These are phyloP conservation scores for Limnodromus scolopaceus DNA, from an alignment of 2,797 vertebrate species.

Conservation along the genomic window DNA sequence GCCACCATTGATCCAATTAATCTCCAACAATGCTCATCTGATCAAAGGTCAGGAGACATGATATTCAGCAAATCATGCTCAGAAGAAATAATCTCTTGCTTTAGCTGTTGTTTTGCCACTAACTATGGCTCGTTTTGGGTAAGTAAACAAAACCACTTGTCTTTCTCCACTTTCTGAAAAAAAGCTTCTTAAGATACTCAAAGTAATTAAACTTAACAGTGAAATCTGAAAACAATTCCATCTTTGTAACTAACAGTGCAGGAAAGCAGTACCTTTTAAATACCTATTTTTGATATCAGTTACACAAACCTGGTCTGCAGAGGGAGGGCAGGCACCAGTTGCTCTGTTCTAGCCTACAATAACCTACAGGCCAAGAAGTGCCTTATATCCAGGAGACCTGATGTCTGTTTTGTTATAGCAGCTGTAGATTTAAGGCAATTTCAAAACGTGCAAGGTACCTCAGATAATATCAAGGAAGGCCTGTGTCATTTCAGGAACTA, in stretches of 20 bases:
- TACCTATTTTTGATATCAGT: not conserved
- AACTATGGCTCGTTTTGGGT: not conserved
- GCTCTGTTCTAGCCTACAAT: not conserved
- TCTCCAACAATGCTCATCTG: slow-evolving; percentile 11
- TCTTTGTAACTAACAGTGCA: not conserved
- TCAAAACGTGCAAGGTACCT: not conserved
- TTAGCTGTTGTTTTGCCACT: not conserved
- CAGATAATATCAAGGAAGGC: not conserved
- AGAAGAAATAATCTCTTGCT: slow-evolving; percentile 12
- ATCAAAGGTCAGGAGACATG: slow-evolving; percentile 3
- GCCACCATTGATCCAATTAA: slow-evolving; percentile 45
- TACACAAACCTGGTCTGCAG: not conserved
- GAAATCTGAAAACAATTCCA: not conserved
- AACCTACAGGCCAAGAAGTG: not conserved
- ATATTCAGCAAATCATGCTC: not conserved
- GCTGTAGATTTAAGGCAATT: not conserved
- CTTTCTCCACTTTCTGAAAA: not conserved
- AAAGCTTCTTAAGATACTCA: not conserved
- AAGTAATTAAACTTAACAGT: not conserved
- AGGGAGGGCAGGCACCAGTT: not conserved
- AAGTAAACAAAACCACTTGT: not conserved
- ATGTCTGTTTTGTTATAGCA: not conserved
- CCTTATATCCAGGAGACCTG: not conserved
- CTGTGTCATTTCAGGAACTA: not conserved
- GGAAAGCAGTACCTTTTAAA: not conserved